Evolutionary conservation across 2,888 invertebrate species (phyloP).

Genomic region (Leptopilina syphax): DNA sequence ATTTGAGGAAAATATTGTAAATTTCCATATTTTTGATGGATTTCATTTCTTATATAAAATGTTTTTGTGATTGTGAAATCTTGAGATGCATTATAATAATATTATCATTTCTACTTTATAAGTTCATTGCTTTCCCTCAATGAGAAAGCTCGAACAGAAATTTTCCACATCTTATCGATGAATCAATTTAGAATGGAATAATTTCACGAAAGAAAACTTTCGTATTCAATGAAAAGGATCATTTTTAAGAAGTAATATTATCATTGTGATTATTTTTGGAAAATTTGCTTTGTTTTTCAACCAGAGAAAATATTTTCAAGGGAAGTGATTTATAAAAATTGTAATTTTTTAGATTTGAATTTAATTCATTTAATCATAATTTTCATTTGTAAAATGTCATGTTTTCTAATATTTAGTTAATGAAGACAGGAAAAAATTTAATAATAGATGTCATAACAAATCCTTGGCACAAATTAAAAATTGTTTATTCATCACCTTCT

Average conservation of each 20-base stretch:
- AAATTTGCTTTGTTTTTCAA: too few relatives aligned
- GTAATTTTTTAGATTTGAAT: neutral
- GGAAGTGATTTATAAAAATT: too few relatives aligned
- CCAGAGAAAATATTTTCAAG: too few relatives aligned
- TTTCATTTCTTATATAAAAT: neutral
- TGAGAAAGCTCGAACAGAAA: constrained; percentile 38
- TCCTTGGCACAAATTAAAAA: constrained; percentile 25
- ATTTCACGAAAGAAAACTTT: neutral
- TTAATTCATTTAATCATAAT: neutral
- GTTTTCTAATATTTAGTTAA: neutral
- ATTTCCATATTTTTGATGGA: too few relatives aligned
- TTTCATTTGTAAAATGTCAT: too few relatives aligned
- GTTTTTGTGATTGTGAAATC: neutral
- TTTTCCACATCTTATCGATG: constrained; percentile 37
- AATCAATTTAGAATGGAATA: constrained; percentile 6
- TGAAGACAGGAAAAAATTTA: neutral
- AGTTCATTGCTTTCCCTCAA: constrained; percentile 40
- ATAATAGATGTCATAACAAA: neutral
- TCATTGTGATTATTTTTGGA: too few relatives aligned
- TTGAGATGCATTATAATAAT: neutral
- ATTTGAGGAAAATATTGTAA: too few relatives aligned
- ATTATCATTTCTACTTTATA: neutral
- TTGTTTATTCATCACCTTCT: constrained; percentile 5
- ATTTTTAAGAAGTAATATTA: too few relatives aligned
- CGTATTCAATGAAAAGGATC: neutral